phyloP scores from a whole-genome alignment of 2,888 invertebrate species.

The Alloscopus bannaensis region DNA sequence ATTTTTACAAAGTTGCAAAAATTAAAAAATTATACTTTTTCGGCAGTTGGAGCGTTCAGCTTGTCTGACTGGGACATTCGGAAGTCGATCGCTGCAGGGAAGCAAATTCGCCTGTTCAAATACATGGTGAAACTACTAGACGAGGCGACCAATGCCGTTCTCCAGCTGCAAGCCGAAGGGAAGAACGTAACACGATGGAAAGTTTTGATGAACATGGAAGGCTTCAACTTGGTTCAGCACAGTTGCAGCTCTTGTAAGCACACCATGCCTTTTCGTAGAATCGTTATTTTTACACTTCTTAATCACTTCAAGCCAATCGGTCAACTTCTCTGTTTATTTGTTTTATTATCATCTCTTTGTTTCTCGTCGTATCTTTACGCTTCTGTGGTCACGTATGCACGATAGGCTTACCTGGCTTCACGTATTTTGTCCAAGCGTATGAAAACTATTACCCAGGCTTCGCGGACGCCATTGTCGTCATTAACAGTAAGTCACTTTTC shows the following conservation, averaged over 20 bases:
- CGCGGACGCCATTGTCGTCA: slow-evolving; percentile 42
- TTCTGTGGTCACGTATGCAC: too few relatives aligned
- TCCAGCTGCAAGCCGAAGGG: slow-evolving; percentile 35
- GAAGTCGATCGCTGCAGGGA: slow-evolving; percentile 36
- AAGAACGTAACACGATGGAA: slow-evolving; percentile 51
- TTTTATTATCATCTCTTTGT: slow-evolving; percentile 6
- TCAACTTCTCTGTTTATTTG: neutral
- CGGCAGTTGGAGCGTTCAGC: slow-evolving; percentile 44
- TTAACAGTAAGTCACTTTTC: slow-evolving; percentile 49
- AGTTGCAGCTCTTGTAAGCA: slow-evolving; percentile 24
- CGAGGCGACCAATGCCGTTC: slow-evolving; percentile 39
- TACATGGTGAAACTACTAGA: slow-evolving; percentile 51
- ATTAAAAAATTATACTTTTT: neutral
- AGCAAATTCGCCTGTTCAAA: slow-evolving; percentile 37
- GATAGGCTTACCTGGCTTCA: slow-evolving; percentile 46
- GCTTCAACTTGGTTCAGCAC: slow-evolving; percentile 49
- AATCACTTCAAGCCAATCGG: too few relatives aligned
- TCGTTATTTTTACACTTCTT: too few relatives aligned
- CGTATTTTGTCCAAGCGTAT: slow-evolving; percentile 52
- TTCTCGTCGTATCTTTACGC: neutral
- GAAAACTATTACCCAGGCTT: slow-evolving; percentile 50
- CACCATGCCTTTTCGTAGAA: too few relatives aligned
- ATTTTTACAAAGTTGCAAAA: neutral
- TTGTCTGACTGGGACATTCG: slow-evolving; percentile 48
- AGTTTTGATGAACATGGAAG: slow-evolving; percentile 53